phyloP scores from a whole-genome alignment of 2,113 vertebrate species.

The Rostratula benghalensis region DNA sequence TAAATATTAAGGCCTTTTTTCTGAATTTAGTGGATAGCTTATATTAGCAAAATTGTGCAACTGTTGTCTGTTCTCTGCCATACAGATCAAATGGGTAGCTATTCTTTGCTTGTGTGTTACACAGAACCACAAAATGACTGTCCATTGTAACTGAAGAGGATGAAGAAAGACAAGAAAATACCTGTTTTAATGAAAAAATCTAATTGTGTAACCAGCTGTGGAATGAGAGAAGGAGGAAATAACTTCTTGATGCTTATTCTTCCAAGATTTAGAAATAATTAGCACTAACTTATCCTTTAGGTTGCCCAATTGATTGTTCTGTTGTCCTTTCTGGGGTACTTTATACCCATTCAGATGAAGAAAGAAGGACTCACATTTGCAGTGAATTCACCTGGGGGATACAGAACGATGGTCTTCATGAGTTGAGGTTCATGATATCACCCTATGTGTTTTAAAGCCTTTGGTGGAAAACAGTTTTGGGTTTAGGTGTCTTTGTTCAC shows the following conservation, averaged over 20 bases:
- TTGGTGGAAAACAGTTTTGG: background rate
- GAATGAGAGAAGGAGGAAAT: background rate
- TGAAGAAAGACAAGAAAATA: background rate
- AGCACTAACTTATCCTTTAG: background rate
- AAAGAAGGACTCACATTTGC: background rate
- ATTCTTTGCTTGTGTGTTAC: background rate
- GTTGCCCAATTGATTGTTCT: background rate
- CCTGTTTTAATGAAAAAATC: background rate
- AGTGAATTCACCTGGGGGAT: background rate
- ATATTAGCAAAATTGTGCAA: background rate
- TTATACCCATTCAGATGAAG: background rate
- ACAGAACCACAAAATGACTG: background rate
- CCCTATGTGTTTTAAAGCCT: background rate
- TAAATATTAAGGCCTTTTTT: background rate
- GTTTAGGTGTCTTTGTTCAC: background rate
- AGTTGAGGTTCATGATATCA: background rate
- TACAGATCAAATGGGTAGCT: background rate
- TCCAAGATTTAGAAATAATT: background rate
- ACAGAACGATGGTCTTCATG: rapidly evolving
- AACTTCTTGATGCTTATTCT: background rate
- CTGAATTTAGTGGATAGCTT: background rate
- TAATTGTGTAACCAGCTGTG: background rate
- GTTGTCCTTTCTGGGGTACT: background rate
- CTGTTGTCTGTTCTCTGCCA: background rate
- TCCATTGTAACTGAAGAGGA: background rate